Evolutionary conservation across 2,888 invertebrate genomes (phyloP), one percentile per base, ranked within the genome.

Genomic region (Geotrupes spiniger): DNA sequence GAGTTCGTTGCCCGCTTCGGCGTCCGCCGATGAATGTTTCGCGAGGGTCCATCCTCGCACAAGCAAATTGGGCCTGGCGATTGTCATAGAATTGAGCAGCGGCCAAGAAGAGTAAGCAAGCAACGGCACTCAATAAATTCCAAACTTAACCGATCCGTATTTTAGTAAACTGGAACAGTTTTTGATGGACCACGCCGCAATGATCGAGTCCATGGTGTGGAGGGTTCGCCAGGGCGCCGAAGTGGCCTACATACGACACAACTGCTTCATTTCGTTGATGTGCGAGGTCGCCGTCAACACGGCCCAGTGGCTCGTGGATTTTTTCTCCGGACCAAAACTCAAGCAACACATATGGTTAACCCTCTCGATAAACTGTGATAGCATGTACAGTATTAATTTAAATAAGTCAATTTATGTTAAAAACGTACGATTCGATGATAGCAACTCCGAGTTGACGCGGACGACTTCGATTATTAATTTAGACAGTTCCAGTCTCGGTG

Each of bases 161-260:
- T n/a, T n/a, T n/a, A n/a, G 84, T 65, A 80, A 83, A 61, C 79
- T 88, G 74, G 82, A 88, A 56, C 76, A 81, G 36, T 85, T 87
- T 54, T 82, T 91, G 60, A 81, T 91, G 72, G 89, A 92, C 57
- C 91, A 92, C 63, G 85, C 89, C 40, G 82, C 84, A 0, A 76
- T 89, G 46, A 63, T 91, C 9, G 89, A 89, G 64, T 80, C 85
- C 8, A 78, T 88, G 70, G 72, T 90, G 36, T 84, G 84, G 66
- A 78, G 89, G 15, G 68, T 93, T 43, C 79, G 87, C 2, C 71
- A 81, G 31, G 79, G 81, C 3, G 81, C 86, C 0, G 79, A 88
- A 62, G 72, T 77, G 4, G 88, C 88, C 0, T 87, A 85, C 74
- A 39, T 71, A 70, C 29, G 71, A 60, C 56, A 77, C 70, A 55